These are phyloP conservation scores for Cephalophus harveyi DNA, from an alignment of 2,113 vertebrate species.

Conservation along the genomic window DNA sequence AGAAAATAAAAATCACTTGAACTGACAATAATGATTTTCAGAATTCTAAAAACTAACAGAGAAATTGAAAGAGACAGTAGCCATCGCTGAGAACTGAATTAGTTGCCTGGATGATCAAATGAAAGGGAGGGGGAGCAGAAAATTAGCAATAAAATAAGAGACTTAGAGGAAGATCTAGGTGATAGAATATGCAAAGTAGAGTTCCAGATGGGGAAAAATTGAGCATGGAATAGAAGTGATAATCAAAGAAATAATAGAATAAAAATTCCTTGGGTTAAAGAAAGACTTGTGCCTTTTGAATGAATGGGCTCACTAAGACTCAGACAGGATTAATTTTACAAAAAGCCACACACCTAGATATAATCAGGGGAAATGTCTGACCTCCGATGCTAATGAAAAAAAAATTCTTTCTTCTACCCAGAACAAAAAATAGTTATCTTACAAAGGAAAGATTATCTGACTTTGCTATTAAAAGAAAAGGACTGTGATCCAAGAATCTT, in stretches of 20 bases:
- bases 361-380: conserved; percentile 38
- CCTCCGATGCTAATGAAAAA: conserved; percentile 47
- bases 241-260: conserved; percentile 9
- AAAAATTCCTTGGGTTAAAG: neutral
- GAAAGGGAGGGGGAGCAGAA: neutral
- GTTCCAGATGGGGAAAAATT: neutral
- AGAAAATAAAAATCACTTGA: conserved; percentile 37
- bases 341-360: conserved; percentile 63
- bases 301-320: neutral
- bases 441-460: conserved; percentile 62
- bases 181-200: neutral
- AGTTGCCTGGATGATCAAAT: neutral
- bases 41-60: conserved; percentile 3
- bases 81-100: neutral
- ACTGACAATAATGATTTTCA: neutral
- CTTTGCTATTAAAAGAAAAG: conserved; percentile 9
- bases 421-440: conserved; percentile 48
- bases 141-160: conserved; percentile 1
- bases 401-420: conserved; percentile 23
- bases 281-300: neutral
- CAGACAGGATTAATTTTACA: conserved; percentile 48
- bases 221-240: neutral
- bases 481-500: neutral
- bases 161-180: neutral
- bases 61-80: neutral